A percentile compares a stretch with the other conserved stretches of the same genome.
These are phyloP conservation scores for Clarias pachynema DNA, from an alignment of 2,797 vertebrate species.

Conservation along the genomic window DNA sequence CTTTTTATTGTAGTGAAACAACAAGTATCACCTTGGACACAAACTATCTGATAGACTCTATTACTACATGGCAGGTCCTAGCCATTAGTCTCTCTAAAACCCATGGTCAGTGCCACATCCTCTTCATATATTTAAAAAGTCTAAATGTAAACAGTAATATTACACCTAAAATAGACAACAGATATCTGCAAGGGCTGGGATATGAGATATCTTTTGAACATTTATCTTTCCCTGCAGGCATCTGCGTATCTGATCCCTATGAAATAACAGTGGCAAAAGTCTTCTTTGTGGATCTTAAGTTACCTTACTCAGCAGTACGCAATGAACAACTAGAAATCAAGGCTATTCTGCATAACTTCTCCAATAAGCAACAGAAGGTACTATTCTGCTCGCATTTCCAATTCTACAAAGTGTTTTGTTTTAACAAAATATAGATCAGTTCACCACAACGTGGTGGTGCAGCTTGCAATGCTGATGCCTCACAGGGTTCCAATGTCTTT, in stretches of 20 bases:
- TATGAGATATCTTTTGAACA: not conserved
- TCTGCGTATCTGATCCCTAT: constrained; percentile 83
- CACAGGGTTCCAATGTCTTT: not conserved
- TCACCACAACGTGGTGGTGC: not conserved
- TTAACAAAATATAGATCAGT: not conserved
- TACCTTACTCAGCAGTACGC: constrained; percentile 86
- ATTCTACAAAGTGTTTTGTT: not conserved
- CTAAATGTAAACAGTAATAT: not conserved
- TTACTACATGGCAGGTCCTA: constrained; percentile 88
- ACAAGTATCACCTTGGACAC: not conserved
- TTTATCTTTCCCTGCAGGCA: constrained; percentile 69
- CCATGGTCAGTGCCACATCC: constrained; percentile 54
- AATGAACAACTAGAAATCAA: constrained; percentile 89
- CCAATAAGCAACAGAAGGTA: constrained; percentile 30
- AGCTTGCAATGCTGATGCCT: not conserved
- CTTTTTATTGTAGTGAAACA: constrained; percentile 38
- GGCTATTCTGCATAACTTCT: constrained; percentile 86
- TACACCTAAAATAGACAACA: not conserved
- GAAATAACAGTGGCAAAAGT: constrained; percentile 80
- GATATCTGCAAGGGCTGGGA: not conserved
- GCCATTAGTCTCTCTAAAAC: constrained; percentile 67
- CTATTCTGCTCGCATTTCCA: not conserved
- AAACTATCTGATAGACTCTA: constrained; percentile 80
- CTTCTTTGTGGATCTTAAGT: constrained; percentile 85
- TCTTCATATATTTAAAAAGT: not conserved